Evolutionary conservation across 2,797 vertebrate species (phyloP).

Genomic region (Molossus molossus): DNA sequence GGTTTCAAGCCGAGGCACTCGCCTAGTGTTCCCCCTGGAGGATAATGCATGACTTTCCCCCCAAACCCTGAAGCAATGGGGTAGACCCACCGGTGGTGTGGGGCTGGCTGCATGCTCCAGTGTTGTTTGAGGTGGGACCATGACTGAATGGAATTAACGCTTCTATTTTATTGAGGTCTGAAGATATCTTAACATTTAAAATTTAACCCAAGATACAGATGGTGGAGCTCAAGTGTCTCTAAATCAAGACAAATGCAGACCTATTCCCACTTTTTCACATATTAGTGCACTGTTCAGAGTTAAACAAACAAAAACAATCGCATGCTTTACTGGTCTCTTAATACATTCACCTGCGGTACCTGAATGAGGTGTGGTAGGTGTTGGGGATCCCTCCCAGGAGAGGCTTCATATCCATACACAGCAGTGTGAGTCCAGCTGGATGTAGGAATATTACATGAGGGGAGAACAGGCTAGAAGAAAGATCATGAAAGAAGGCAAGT

Average conservation of each 20-base stretch:
- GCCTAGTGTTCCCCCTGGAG: conserved; percentile 97
- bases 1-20: conserved; percentile 95
- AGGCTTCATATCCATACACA: conserved; percentile 50
- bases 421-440: conserved; percentile 69
- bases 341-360: conserved; percentile 84
- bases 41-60: conserved; percentile 93
- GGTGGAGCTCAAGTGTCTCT: conserved; percentile 72
- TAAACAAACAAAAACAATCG: conserved; percentile 80
- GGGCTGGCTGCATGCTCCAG: conserved; percentile 85
- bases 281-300: conserved; percentile 77
- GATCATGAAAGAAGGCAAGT: conserved; percentile 32
- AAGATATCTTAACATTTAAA: conserved; percentile 74
- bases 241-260: conserved; percentile 75
- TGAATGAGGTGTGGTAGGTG: conserved; percentile 70
- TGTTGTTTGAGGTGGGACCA: conserved; percentile 86
- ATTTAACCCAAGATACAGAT: conserved; percentile 84
- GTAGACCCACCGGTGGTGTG: conserved; percentile 75
- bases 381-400: conserved; percentile 53
- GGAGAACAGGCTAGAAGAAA: conserved; percentile 65
- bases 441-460: conserved; percentile 69
- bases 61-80: conserved; percentile 76
- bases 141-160: conserved; percentile 80
- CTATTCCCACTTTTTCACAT: conserved; percentile 77
- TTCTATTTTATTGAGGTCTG: conserved; percentile 82
- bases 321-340: conserved; percentile 86